phyloP scores from a whole-genome alignment of 2,797 vertebrate species.

The Falco concolor region DNA sequence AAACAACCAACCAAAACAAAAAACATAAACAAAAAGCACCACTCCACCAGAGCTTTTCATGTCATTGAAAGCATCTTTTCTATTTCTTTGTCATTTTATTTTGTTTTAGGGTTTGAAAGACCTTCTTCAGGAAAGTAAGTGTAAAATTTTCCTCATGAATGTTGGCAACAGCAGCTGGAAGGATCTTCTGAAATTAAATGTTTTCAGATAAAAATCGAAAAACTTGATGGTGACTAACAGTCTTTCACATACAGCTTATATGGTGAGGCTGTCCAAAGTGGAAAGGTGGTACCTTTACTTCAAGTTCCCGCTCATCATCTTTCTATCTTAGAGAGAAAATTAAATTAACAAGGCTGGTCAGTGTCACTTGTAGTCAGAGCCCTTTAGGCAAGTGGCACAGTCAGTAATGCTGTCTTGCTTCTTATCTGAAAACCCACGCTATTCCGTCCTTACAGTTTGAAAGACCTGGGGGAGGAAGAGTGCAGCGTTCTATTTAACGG shows the following conservation, averaged over 20 bases:
- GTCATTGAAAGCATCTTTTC: not conserved
- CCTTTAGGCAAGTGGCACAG: not conserved
- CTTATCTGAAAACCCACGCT: not conserved
- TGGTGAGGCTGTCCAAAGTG: not conserved
- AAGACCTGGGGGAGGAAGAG: not conserved
- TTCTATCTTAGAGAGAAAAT: not conserved
- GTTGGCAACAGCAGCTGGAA: not conserved
- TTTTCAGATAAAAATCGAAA: not conserved
- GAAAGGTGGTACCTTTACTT: not conserved
- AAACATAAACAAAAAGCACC: not conserved
- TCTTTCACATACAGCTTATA: not conserved
- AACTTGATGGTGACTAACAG: not conserved
- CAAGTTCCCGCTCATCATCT: not conserved
- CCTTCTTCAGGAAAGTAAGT: not conserved
- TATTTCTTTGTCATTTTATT: not conserved
- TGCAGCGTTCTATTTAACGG: not conserved
- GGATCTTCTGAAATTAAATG: not conserved
- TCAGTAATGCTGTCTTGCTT: not conserved
- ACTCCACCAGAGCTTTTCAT: not conserved
- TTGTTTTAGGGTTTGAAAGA: not conserved
- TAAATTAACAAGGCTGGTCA: not conserved
- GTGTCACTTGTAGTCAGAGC: not conserved
- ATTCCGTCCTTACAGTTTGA: not conserved
- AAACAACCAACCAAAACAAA: not conserved
- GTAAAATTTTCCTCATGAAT: not conserved